Evolutionary conservation across 2,113 vertebrate genomes (phyloP).

Genomic region (Pseudorasbora parva): DNA sequence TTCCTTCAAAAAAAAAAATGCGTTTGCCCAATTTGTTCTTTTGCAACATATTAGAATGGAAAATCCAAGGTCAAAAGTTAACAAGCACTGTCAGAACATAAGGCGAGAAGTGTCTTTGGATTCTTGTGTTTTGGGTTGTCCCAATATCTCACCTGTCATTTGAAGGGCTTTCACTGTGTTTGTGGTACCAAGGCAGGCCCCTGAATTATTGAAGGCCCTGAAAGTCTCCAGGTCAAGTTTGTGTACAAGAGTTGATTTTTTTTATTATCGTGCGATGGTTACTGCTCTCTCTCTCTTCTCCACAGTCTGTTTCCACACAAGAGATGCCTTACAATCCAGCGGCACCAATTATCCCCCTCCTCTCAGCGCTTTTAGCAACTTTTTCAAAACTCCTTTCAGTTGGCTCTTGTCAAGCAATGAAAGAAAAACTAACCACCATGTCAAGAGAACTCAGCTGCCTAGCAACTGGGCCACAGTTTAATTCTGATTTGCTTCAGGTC

Average conservation of each 20-base stretch:
- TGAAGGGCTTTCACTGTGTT: not conserved
- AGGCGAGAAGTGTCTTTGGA: not conserved
- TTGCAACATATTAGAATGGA: not conserved
- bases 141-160: not conserved
- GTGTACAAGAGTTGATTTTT: constrained; percentile 99
- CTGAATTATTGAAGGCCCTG: constrained; percentile 83
- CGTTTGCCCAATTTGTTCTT: not conserved
- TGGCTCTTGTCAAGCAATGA: constrained; percentile 98
- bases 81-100: not conserved
- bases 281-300: constrained; percentile 82
- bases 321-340: constrained; percentile 85
- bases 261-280: constrained; percentile 76
- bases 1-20: not conserved
- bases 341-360: constrained; percentile 97
- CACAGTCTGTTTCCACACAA: constrained; percentile 92
- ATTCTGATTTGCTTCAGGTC: constrained; percentile 96
- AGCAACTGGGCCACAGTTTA: constrained; percentile 98
- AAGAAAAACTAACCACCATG: constrained; percentile 99
- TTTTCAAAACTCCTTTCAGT: constrained; percentile 99
- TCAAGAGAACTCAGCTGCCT: constrained; percentile 99
- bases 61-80: not conserved
- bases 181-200: not conserved
- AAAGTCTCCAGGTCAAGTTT: constrained; percentile 97
- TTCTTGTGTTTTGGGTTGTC: not conserved
- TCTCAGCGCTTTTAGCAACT: constrained; percentile 99